Evolutionary conservation across 2,113 vertebrate species (phyloP).

Genomic region (Ailuropoda melanoleuca): DNA sequence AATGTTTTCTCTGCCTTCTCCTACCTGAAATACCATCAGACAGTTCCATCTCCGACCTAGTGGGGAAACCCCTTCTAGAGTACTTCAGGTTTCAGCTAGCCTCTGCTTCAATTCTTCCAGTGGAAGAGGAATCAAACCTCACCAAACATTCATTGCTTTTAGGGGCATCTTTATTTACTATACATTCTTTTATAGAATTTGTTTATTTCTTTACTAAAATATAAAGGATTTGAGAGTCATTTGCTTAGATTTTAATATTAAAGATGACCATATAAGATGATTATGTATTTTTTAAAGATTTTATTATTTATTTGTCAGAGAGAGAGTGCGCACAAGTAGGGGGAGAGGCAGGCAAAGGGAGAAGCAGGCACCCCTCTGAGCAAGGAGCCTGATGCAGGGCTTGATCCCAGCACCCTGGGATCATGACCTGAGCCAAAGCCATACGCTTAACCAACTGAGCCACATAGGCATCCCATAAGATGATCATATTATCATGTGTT

Average conservation of each 20-base stretch:
- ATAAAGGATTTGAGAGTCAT: not conserved
- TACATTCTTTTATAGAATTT: not conserved
- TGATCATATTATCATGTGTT: not conserved
- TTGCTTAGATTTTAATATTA: conserved; percentile 36
- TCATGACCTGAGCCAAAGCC: no score
- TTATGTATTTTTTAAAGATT: not conserved
- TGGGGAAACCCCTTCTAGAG: not conserved
- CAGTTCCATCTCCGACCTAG: no score
- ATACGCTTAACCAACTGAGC: no score
- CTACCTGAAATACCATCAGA: not conserved
- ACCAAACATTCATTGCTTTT: not conserved
- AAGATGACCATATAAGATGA: not conserved
- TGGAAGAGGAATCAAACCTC: not conserved
- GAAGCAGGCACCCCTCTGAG: no score
- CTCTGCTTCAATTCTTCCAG: not conserved
- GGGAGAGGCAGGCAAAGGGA: no score
- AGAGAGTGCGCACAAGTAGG: not conserved
- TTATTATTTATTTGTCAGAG: not conserved
- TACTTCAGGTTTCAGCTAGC: not conserved
- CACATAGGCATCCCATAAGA: not conserved
- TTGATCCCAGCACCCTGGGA: no score
- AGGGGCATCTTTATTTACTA: not conserved
- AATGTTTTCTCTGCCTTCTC: not conserved
- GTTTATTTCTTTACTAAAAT: not conserved
- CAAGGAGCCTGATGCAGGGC: no score